These are phyloP conservation scores for Diorhabda carinulata DNA, from an alignment of 1,140 invertebrate genomes.

Conservation along the genomic window DNA sequence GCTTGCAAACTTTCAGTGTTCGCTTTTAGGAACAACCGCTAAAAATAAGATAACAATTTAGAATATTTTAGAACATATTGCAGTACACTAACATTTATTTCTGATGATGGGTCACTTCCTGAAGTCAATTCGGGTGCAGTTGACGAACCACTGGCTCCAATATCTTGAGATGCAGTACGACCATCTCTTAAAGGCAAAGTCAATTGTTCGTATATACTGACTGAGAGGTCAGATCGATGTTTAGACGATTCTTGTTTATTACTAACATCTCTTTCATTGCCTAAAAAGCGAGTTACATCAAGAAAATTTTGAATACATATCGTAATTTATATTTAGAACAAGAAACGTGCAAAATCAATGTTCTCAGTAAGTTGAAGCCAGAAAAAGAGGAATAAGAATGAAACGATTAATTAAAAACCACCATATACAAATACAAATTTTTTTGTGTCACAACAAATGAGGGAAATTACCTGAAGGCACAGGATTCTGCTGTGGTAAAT, in stretches of 20 bases:
- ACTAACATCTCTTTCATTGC: constrained; percentile 54
- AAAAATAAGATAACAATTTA: constrained; percentile 18
- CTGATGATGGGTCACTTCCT: constrained; percentile 40
- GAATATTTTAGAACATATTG: too few relatives aligned
- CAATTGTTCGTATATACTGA: constrained; percentile 62
- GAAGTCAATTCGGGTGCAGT: constrained; percentile 40
- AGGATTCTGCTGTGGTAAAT: constrained; percentile 57
- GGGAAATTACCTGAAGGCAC: constrained; percentile 48
- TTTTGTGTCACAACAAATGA: background rate
- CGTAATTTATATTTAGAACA: too few relatives aligned
- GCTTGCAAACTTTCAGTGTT: constrained; percentile 55
- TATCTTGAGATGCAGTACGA: constrained; percentile 26
- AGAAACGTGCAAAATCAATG: too few relatives aligned
- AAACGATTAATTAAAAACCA: too few relatives aligned
- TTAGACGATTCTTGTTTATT: constrained; percentile 57
- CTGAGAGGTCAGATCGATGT: constrained; percentile 59
- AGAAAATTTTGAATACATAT: too few relatives aligned
- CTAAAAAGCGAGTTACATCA: constrained; percentile 24
- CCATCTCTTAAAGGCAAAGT: constrained; percentile 60
- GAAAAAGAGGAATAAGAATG: too few relatives aligned
- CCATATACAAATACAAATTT: too few relatives aligned
- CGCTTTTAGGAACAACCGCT: constrained; percentile 56
- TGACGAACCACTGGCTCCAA: constrained; percentile 44
- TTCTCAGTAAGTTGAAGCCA: too few relatives aligned
- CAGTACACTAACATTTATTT: constrained; percentile 41